A percentile compares a stretch with the other conserved stretches of the same genome.
phyloP scores from a whole-genome alignment of 1,140 invertebrate genomes.

The Ditylenchus dipsaci region DNA sequence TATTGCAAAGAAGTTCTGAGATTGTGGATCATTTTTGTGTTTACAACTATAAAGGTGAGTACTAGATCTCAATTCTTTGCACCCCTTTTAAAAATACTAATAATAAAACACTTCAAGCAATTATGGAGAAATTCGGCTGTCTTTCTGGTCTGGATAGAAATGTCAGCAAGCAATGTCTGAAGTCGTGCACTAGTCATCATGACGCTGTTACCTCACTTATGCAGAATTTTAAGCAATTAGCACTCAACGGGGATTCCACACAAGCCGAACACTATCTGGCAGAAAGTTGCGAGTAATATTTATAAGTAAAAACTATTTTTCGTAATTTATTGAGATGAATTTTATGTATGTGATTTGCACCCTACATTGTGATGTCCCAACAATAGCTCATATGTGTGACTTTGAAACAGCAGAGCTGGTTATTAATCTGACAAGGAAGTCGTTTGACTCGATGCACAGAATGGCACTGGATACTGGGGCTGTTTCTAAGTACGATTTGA shows the following conservation, averaged over 20 bases:
- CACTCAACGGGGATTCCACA: constrained; percentile 54
- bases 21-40: constrained; percentile 57
- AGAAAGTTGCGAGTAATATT: constrained; percentile 49
- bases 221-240: constrained; percentile 54
- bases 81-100: background rate
- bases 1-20: constrained; percentile 46
- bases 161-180: constrained; percentile 40
- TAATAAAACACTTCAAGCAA: constrained; percentile 38
- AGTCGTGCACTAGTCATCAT: constrained; percentile 49
- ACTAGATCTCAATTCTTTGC: constrained; percentile 11
- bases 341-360: constrained; percentile 53
- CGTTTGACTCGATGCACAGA: constrained; percentile 50
- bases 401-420: constrained; percentile 53
- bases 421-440: constrained; percentile 50
- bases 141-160: constrained; percentile 39
- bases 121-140: constrained; percentile 53
- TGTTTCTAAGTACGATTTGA: constrained; percentile 41
- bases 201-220: constrained; percentile 52
- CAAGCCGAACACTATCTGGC: constrained; percentile 53
- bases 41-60: constrained; percentile 55
- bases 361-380: constrained; percentile 54
- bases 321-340: constrained; percentile 10
- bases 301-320: constrained; percentile 15
- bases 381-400: constrained; percentile 52
- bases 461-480: constrained; percentile 57